These are phyloP conservation scores for Lasioglossum albipes DNA, from an alignment of 1,140 invertebrate species.

Conservation along the genomic window DNA sequence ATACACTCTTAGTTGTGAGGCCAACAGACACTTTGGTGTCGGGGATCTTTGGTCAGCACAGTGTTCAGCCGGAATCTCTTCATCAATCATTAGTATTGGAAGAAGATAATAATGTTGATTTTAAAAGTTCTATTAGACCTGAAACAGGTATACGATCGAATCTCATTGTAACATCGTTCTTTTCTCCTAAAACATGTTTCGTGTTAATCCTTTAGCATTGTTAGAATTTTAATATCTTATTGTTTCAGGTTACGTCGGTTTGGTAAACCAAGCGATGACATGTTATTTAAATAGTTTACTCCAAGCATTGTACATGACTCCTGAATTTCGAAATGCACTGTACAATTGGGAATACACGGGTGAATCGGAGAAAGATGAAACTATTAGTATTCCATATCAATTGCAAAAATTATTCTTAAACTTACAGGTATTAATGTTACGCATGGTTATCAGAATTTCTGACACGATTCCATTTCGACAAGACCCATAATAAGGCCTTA, in stretches of 20 bases:
- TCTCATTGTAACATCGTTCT: neutral
- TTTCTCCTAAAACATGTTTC: neutral
- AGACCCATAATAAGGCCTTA: slow-evolving; percentile 17
- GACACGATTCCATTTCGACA: neutral
- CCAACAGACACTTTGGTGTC: neutral
- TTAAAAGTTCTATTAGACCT: slow-evolving; percentile 51
- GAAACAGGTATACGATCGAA: slow-evolving; percentile 57
- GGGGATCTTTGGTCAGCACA: neutral
- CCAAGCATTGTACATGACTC: slow-evolving; percentile 95
- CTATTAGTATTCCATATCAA: slow-evolving; percentile 91
- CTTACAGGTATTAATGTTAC: slow-evolving; percentile 84
- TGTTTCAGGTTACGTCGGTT: slow-evolving; percentile 86
- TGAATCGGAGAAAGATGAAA: slow-evolving; percentile 82
- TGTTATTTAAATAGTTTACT: slow-evolving; percentile 95
- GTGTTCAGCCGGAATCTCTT: slow-evolving; percentile 32
- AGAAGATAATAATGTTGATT: slow-evolving; percentile 47
- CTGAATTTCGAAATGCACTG: slow-evolving; percentile 95
- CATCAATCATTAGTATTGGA: slow-evolving; percentile 18
- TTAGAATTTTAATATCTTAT: slow-evolving; percentile 25
- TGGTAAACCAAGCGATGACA: slow-evolving; percentile 97
- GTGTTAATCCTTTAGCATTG: neutral
- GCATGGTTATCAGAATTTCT: neutral
- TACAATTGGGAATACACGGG: slow-evolving; percentile 92
- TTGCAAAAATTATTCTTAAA: slow-evolving; percentile 93
- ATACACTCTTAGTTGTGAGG: slow-evolving; percentile 42